Percentiles rank a stretch among this genome's conserved stretches.
phyloP scores from a whole-genome alignment of 1,140 invertebrate genomes.

The Cotesia glomerata region DNA sequence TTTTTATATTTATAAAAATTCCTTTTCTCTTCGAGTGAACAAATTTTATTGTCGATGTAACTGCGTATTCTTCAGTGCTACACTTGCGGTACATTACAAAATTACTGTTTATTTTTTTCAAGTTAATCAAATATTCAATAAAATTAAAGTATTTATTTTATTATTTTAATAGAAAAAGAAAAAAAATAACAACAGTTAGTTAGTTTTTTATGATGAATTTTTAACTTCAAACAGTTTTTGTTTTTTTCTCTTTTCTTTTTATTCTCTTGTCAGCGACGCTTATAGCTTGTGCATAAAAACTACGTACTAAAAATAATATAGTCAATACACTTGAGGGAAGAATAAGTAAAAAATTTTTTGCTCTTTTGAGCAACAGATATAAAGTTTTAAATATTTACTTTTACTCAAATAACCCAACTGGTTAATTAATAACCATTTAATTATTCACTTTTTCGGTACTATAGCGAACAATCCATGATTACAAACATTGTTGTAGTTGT shows the following conservation, averaged over 20 bases:
- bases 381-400: no score
- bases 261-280: no score
- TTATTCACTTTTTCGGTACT: constrained; percentile 44
- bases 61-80: constrained; percentile 51
- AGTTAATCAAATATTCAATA: not conserved
- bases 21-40: constrained; percentile 77
- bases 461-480: constrained; percentile 58
- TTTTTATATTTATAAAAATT: constrained; percentile 81
- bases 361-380: no score
- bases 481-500: constrained; percentile 52
- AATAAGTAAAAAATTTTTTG: no score
- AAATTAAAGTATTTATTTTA: not conserved
- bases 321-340: no score
- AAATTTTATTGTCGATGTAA: constrained; percentile 63
- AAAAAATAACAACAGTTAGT: not conserved
- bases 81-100: constrained; percentile 62
- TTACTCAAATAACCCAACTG: not conserved
- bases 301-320: no score
- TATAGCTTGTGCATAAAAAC: no score
- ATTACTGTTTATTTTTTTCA: constrained; percentile 37
- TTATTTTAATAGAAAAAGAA: not conserved
- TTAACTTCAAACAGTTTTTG: no score
- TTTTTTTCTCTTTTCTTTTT: no score
- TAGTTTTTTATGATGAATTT: no score
- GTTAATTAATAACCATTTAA: not conserved